These are phyloP conservation scores for Hypsibius dujardini DNA, from an alignment of 1,140 invertebrate species.

Conservation along the genomic window DNA sequence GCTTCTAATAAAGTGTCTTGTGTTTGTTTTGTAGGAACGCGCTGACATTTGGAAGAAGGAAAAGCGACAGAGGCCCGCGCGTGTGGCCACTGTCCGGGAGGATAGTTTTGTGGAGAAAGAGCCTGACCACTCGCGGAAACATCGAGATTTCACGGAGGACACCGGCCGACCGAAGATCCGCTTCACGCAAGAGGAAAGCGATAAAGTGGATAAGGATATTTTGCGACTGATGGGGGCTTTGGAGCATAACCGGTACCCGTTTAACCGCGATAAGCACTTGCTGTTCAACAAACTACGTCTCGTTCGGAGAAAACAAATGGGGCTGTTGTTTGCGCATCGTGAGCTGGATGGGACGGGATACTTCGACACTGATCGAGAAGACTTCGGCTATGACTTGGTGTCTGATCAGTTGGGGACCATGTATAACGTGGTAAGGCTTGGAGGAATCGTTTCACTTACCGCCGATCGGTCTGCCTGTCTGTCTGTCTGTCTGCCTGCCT, in stretches of 20 bases:
- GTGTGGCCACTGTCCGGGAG: background rate
- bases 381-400: constrained; percentile 9
- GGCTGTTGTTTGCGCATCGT: background rate
- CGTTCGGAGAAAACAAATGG: constrained; percentile 9
- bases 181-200: constrained; percentile 8
- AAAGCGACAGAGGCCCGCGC: background rate
- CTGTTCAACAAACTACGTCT: constrained; percentile 13
- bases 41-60: constrained; percentile 7
- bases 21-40: background rate
- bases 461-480: too few relatives aligned
- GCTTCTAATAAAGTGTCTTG: too few relatives aligned
- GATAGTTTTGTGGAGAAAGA: background rate
- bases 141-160: background rate
- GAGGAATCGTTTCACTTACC: too few relatives aligned
- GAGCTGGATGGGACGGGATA: constrained; percentile 14
- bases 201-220: constrained; percentile 12
- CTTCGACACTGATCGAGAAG: background rate
- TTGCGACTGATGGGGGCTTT: constrained; percentile 11
- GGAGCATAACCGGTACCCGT: background rate
- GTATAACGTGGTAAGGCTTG: constrained; percentile 2
- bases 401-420: background rate
- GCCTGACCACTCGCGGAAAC: background rate
- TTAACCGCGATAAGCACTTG: constrained; percentile 9
- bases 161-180: constrained; percentile 5
- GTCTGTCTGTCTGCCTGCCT: too few relatives aligned